Conservation (phyloP, 2,797 vertebrate genomes). For the Betta splendens region DNA sequence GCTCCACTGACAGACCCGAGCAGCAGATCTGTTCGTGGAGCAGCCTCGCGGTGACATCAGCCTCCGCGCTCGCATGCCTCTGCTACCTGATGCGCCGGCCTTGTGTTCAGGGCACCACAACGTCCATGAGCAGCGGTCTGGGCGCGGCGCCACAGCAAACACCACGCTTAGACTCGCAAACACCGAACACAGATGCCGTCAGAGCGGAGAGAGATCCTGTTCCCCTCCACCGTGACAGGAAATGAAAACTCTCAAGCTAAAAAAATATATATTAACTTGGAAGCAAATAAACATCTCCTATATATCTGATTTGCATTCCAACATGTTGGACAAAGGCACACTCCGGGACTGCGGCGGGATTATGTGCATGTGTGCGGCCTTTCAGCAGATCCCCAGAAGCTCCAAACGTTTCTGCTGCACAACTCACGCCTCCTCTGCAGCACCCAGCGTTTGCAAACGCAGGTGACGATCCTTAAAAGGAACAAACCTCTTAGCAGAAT, state of each 20-base stretch:
- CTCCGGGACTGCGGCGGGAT: slow-evolving; percentile 23
- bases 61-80: slow-evolving; percentile 24
- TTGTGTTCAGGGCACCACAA: slow-evolving; percentile 19
- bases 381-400: slow-evolving; percentile 36
- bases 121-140: slow-evolving; percentile 52
- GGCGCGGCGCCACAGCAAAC: slow-evolving; percentile 77
- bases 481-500: slow-evolving; percentile 19
- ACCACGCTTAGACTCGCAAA: slow-evolving; percentile 43
- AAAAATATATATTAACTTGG: slow-evolving; percentile 67
- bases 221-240: slow-evolving; percentile 71
- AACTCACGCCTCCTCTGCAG: too few relatives aligned
- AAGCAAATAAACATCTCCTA: slow-evolving; percentile 72
- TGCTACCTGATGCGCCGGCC: slow-evolving; percentile 44
- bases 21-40: slow-evolving; percentile 33
- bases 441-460: too few relatives aligned
- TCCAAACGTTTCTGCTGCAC: slow-evolving; percentile 27
- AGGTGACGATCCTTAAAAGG: slow-evolving; percentile 10
- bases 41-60: slow-evolving; percentile 23
- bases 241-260: slow-evolving; percentile 73
- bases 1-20: slow-evolving; percentile 29
- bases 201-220: slow-evolving; percentile 68
- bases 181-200: slow-evolving; percentile 60
- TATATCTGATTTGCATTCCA: slow-evolving; percentile 51
- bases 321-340: slow-evolving; percentile 50
- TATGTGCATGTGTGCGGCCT: slow-evolving; percentile 32